Evolutionary conservation across 2,888 invertebrate species (phyloP).

Genomic region (Tetragnatha montana): DNA sequence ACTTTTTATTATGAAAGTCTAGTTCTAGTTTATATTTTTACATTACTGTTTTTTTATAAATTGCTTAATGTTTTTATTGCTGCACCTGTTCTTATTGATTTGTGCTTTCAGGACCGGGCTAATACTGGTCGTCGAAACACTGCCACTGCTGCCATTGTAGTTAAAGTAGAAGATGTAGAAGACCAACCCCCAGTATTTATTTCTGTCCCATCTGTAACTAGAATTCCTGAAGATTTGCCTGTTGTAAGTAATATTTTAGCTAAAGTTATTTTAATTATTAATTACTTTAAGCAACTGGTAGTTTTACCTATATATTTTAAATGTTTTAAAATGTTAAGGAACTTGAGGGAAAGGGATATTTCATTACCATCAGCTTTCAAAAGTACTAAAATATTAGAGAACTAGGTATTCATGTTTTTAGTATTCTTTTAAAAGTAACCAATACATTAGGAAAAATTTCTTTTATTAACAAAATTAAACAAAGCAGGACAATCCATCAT

Average conservation of each 20-base stretch:
- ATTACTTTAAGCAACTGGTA: not conserved
- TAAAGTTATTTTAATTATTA: too few relatives aligned
- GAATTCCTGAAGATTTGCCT: constrained; percentile 89
- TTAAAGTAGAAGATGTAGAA: constrained; percentile 91
- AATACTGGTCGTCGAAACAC: constrained; percentile 80
- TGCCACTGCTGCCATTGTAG: constrained; percentile 89
- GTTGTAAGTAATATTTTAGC: constrained; percentile 78
- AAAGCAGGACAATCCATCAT: not conserved
- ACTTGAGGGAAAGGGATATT: too few relatives aligned
- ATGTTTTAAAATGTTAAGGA: not conserved
- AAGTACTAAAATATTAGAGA: too few relatives aligned
- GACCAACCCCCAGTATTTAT: constrained; percentile 95
- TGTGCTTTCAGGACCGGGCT: constrained; percentile 72
- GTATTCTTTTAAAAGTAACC: not conserved
- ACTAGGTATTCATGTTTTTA: not conserved
- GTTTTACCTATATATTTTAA: not conserved
- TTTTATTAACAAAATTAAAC: too few relatives aligned
- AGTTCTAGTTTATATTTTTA: not conserved
- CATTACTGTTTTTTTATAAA: not conserved
- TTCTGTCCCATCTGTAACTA: constrained; percentile 88
- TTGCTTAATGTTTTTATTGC: not conserved
- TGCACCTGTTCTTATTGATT: not conserved
- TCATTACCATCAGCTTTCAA: too few relatives aligned
- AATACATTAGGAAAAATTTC: too few relatives aligned
- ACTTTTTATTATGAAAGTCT: not conserved